Percentiles rank a stretch among this genome's conserved stretches.
Conservation (phyloP, 2,888 invertebrate genomes). For the Micoletzkya japonica region DNA sequence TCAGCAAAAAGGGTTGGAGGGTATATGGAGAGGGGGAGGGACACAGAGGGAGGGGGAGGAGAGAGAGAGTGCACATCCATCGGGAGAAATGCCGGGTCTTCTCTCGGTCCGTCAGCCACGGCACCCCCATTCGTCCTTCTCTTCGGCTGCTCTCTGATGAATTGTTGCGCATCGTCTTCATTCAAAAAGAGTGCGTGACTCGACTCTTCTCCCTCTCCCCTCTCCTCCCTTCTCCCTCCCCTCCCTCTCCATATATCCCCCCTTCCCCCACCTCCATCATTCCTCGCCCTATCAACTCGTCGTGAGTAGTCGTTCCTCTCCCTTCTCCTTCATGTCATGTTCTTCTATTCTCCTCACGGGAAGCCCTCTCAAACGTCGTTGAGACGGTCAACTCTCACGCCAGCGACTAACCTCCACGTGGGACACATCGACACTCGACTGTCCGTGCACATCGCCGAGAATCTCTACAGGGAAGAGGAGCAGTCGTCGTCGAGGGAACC, state of each 20-base stretch:
- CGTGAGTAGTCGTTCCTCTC: conserved; percentile 1
- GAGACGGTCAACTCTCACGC: conserved; percentile 31
- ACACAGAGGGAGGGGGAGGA: conserved; percentile 10
- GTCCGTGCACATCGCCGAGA: conserved; percentile 30
- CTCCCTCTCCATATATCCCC: neutral
- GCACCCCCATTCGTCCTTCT: conserved; percentile 4
- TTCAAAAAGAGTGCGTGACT: conserved; percentile 5
- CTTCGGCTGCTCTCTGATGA: conserved; percentile 7
- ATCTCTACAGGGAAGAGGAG: neutral
- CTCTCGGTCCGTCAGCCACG: no score
- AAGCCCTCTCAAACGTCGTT: conserved; percentile 37
- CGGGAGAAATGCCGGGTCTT: neutral
- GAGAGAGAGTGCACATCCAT: neutral
- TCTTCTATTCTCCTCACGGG: conserved; percentile 55
- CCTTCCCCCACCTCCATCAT: conserved; percentile 19
- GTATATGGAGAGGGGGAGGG: neutral
- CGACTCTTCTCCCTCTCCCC: conserved; percentile 17
- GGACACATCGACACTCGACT: conserved; percentile 40
- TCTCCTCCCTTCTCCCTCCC: conserved; percentile 13
- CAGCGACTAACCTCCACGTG: conserved; percentile 35
- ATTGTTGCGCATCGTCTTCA: neutral
- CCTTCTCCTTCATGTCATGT: conserved; percentile 36
- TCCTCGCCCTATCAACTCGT: conserved; percentile 6
- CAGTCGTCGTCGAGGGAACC: neutral
- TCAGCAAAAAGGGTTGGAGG: neutral